Percentiles rank a stretch among this genome's conserved stretches.
phyloP scores from a whole-genome alignment of 2,888 invertebrate genomes.

The Ctena decussata region DNA sequence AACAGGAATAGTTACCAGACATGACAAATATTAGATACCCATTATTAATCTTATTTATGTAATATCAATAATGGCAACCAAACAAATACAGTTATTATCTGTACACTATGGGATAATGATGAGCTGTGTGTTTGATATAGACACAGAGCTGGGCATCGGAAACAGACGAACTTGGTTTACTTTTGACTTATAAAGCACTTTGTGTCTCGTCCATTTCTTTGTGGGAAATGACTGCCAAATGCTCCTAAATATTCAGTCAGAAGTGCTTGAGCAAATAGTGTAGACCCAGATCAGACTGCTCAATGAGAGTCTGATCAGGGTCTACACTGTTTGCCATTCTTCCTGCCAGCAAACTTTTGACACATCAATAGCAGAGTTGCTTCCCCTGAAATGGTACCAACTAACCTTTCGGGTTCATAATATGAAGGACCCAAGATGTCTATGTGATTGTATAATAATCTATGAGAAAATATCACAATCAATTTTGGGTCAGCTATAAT shows the following conservation, averaged over 20 bases:
- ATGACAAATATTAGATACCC: not conserved
- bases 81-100: not conserved
- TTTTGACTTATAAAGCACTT: not conserved
- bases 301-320: too few species aligned
- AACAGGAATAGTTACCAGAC: too few species aligned
- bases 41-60: not conserved
- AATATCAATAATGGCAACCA: not conserved
- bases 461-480: too few species aligned
- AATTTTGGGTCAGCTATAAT: too few species aligned
- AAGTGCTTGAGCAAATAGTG: too few species aligned
- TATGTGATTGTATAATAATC: not conserved
- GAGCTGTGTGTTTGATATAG: not conserved
- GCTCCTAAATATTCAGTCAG: too few species aligned
- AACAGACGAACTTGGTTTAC: not conserved
- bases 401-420: not conserved
- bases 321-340: too few species aligned
- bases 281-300: too few species aligned
- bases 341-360: too few species aligned
- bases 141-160: not conserved
- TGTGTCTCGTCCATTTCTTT: not conserved
- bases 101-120: conserved; percentile 9
- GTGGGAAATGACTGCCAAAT: too few species aligned
- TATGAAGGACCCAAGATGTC: not conserved
- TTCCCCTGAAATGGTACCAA: too few species aligned
- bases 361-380: too few species aligned